Percentiles rank a stretch among this genome's conserved stretches.
Conservation (phyloP, 2,113 vertebrate genomes). For the Melanocharis versteri region DNA sequence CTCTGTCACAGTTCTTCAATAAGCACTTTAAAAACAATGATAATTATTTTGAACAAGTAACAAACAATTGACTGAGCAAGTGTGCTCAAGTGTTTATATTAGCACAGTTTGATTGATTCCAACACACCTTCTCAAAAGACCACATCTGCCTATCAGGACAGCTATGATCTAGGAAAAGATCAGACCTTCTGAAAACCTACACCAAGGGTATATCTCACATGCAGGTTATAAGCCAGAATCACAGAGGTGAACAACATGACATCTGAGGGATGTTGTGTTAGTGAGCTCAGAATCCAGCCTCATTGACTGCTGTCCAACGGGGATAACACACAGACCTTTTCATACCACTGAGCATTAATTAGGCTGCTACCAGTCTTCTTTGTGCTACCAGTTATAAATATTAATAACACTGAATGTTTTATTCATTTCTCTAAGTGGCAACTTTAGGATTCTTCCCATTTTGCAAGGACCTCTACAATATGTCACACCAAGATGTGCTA, state of each 20-base stretch:
- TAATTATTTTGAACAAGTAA: background rate
- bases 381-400: constrained; percentile 26
- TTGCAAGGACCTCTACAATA: background rate
- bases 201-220: background rate
- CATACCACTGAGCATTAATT: constrained; percentile 7
- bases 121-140: background rate
- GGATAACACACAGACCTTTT: background rate
- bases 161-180: background rate
- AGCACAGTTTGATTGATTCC: background rate
- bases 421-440: background rate
- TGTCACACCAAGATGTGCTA: background rate
- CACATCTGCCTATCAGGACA: background rate
- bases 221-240: background rate
- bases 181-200: background rate
- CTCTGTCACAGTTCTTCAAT: background rate
- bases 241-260: background rate
- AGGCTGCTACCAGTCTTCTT: background rate
- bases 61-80: background rate
- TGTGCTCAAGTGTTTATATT: background rate
- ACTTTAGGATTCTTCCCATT: background rate
- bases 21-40: background rate
- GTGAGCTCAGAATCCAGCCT: background rate
- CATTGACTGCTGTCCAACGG: background rate
- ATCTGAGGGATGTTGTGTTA: background rate
- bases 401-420: background rate